These are phyloP conservation scores for Odontomyia ornata DNA, from an alignment of 2,888 invertebrate species.

Conservation along the genomic window DNA sequence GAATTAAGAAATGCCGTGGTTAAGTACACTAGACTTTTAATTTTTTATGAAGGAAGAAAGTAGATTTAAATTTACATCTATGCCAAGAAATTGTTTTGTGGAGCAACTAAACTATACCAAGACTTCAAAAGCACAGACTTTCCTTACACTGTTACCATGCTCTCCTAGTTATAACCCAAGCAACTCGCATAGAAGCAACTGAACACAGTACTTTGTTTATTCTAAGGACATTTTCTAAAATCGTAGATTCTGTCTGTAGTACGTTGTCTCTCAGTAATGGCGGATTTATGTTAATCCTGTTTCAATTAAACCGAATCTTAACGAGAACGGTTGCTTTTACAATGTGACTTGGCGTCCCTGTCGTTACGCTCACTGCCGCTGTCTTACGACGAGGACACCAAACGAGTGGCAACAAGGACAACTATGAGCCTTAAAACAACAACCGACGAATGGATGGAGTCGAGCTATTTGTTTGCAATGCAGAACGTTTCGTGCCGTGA, in stretches of 20 bases:
- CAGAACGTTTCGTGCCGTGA: constrained; percentile 38
- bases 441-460: too few relatives aligned
- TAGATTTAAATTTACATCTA: too few relatives aligned
- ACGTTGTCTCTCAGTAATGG: constrained; percentile 28
- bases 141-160: neutral
- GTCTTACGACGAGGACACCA: neutral
- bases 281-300: constrained; percentile 42
- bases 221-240: constrained; percentile 25
- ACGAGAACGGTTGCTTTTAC: constrained; percentile 3
- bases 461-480: constrained; percentile 35
- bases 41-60: too few relatives aligned
- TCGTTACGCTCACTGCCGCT: neutral
- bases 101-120: too few relatives aligned
- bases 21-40: too few relatives aligned
- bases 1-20: too few relatives aligned
- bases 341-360: constrained; percentile 10
- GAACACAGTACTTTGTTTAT: constrained; percentile 17
- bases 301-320: constrained; percentile 44
- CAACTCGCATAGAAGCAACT: neutral
- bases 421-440: too few relatives aligned
- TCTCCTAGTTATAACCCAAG: neutral
- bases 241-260: constrained; percentile 22
- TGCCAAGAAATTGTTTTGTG: too few relatives aligned
- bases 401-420: neutral
- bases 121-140: too few relatives aligned